These are phyloP conservation scores for Ormyrus pomaceus DNA, from an alignment of 2,888 invertebrate species.

Conservation along the genomic window DNA sequence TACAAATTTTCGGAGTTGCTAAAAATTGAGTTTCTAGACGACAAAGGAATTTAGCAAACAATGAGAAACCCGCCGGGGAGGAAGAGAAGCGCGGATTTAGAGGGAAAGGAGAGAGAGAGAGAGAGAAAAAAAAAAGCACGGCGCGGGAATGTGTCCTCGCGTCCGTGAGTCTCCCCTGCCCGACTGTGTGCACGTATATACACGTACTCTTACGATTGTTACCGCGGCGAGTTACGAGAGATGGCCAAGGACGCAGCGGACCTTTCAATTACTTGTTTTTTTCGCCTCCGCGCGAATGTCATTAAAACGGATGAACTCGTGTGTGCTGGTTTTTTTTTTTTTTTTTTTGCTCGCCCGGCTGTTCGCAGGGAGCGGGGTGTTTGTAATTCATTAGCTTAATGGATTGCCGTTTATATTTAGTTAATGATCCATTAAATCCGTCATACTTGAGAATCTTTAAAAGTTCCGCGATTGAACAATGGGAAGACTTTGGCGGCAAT, in stretches of 20 bases:
- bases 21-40: no score
- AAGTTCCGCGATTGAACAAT: neutral
- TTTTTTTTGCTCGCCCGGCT: constrained; percentile 8
- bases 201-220: constrained; percentile 7
- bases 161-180: no score
- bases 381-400: constrained; percentile 48
- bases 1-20: no score
- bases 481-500: neutral
- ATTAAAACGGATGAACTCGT: constrained; percentile 13
- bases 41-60: no score
- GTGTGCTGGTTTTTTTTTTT: neutral
- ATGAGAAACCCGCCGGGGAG: no score
- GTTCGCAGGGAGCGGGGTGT: constrained; percentile 29
- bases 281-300: constrained; percentile 34
- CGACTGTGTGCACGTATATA: neutral
- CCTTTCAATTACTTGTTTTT: constrained; percentile 48
- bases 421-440: constrained; percentile 21
- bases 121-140: neutral
- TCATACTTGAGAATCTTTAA: neutral
- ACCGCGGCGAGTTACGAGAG: constrained; percentile 32
- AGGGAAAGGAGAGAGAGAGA: neutral
- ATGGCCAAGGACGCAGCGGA: constrained; percentile 44
- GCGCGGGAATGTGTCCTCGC: neutral
- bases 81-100: no score
- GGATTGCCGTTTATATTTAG: constrained; percentile 35